These are phyloP conservation scores for Pelusios castaneus DNA, from an alignment of 2,113 vertebrate species.

Conservation along the genomic window DNA sequence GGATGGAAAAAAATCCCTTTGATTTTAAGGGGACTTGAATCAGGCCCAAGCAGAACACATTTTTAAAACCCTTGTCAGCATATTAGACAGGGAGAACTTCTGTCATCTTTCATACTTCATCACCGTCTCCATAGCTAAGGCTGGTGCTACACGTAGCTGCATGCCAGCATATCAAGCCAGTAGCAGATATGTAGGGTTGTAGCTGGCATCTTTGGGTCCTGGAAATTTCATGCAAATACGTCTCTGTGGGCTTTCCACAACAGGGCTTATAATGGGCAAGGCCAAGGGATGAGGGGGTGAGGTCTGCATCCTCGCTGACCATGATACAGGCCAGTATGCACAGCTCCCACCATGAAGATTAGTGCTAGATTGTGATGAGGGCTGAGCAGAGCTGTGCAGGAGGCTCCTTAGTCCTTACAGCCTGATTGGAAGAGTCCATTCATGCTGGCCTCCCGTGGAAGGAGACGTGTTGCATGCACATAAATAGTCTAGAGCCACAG, in stretches of 20 bases:
- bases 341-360: neutral
- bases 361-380: neutral
- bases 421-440: neutral
- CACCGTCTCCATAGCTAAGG: neutral
- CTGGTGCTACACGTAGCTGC: neutral
- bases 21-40: neutral
- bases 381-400: neutral
- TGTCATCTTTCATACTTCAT: neutral
- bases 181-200: neutral
- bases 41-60: accelerated
- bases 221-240: neutral
- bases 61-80: neutral
- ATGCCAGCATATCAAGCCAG: neutral
- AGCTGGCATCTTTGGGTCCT: neutral
- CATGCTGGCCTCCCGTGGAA: neutral
- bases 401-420: neutral
- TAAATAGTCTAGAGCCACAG: no score
- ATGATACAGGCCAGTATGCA: neutral
- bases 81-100: neutral
- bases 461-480: neutral
- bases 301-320: neutral
- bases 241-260: neutral
- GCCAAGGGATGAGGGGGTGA: neutral
- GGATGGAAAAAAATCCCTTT: neutral
- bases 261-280: neutral